Evolutionary conservation across 2,113 vertebrate genomes (phyloP).

Genomic region (Sylvia atricapilla): DNA sequence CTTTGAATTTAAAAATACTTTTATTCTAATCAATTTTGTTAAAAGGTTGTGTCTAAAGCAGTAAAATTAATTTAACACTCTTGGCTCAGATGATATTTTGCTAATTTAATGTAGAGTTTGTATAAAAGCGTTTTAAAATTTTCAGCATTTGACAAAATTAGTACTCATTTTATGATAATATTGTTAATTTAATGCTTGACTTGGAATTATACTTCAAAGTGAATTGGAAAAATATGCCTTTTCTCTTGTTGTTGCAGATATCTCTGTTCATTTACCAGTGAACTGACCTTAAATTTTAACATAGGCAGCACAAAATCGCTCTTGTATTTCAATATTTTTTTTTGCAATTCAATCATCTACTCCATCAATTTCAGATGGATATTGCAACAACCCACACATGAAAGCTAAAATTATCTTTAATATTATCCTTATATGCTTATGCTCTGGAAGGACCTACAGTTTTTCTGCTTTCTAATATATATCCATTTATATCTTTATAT

Average conservation of each 20-base stretch:
- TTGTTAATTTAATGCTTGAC: slow-evolving; percentile 80
- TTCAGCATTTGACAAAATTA: slow-evolving; percentile 59
- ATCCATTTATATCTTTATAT: not conserved
- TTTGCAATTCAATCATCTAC: slow-evolving; percentile 62
- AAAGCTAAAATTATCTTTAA: slow-evolving; percentile 34
- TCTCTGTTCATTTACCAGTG: slow-evolving; percentile 48
- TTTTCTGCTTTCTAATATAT: not conserved
- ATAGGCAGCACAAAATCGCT: slow-evolving; percentile 27
- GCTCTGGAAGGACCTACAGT: not conserved
- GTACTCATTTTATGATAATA: slow-evolving; percentile 76
- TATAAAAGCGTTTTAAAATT: slow-evolving; percentile 53
- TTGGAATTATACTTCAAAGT: slow-evolving; percentile 81
- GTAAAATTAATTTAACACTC: not conserved
- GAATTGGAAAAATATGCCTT: slow-evolving; percentile 63
- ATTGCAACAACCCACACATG: slow-evolving; percentile 35
- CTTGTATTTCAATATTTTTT: slow-evolving; percentile 38
- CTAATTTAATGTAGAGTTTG: slow-evolving; percentile 9
- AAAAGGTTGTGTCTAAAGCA: not conserved
- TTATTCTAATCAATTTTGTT: not conserved
- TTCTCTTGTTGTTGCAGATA: slow-evolving; percentile 45
- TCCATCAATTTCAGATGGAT: slow-evolving; percentile 53
- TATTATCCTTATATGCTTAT: slow-evolving; percentile 41
- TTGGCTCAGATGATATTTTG: not conserved
- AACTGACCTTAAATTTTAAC: slow-evolving; percentile 67
- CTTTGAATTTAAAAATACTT: not conserved